phyloP scores from a whole-genome alignment of 2,797 vertebrate genomes.

The Sebastes alutus region DNA sequence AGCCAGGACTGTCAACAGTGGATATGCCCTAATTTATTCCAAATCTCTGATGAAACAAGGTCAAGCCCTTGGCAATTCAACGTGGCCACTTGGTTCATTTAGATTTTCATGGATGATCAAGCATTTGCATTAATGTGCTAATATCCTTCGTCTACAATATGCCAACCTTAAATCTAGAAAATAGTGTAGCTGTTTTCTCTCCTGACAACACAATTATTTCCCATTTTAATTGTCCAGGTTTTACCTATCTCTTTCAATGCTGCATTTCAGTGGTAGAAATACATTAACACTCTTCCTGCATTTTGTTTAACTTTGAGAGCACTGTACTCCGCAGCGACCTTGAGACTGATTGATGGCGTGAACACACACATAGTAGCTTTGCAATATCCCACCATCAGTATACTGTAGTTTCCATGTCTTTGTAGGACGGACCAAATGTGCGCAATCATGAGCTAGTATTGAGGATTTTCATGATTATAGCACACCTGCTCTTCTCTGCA shows the following conservation, averaged over 20 bases:
- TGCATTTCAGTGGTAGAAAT: neutral
- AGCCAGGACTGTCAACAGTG: slow-evolving; percentile 27
- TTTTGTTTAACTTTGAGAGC: slow-evolving; percentile 9
- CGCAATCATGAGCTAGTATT: neutral
- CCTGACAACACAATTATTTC: neutral
- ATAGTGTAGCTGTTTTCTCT: neutral
- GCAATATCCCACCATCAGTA: neutral
- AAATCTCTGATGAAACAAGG: slow-evolving; percentile 33
- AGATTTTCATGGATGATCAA: slow-evolving; percentile 4
- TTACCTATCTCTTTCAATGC: neutral
- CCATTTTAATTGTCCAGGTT: too few relatives aligned
- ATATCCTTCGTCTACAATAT: neutral
- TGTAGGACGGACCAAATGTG: neutral
- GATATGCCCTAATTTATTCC: slow-evolving; percentile 53
- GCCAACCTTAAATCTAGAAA: neutral
- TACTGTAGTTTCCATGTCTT: neutral
- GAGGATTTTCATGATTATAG: neutral
- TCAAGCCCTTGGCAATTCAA: slow-evolving; percentile 24
- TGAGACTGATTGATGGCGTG: slow-evolving; percentile 13
- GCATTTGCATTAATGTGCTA: slow-evolving; percentile 1
- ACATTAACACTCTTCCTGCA: neutral
- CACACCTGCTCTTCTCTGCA: neutral
- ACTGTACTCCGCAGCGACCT: neutral
- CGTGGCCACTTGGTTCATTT: slow-evolving; percentile 3
- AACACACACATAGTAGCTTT: slow-evolving; percentile 4